Conservation (phyloP, 2,113 vertebrate genomes). For the Hiodon tergisus region DNA sequence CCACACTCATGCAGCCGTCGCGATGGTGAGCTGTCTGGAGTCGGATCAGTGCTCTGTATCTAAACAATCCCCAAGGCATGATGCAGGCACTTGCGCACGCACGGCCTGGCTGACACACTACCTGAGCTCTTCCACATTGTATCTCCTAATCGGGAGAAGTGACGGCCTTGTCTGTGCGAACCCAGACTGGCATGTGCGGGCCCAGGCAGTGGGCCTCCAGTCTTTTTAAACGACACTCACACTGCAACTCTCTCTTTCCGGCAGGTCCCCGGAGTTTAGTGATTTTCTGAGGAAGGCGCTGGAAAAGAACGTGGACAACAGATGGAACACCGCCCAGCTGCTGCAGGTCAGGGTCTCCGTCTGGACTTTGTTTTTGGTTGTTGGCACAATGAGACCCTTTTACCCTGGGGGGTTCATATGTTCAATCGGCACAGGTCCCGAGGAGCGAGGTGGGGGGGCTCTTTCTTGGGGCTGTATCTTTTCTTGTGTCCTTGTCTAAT, state of each 20-base stretch:
- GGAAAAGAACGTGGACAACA: conserved; percentile 94
- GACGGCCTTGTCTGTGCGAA: too few species aligned
- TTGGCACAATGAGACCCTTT: background rate
- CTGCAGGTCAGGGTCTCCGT: conserved; percentile 70
- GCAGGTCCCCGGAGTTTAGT: conserved; percentile 89
- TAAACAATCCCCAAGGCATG: too few species aligned
- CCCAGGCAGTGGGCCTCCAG: too few species aligned
- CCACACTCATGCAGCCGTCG: conserved; percentile 85
- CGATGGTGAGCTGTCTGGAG: conserved; percentile 71
- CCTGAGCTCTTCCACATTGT: too few species aligned
- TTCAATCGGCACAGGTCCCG: background rate
- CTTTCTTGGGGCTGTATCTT: too few species aligned
- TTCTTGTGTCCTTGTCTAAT: too few species aligned
- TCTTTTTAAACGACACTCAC: background rate
- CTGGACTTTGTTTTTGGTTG: background rate
- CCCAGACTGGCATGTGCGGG: too few species aligned
- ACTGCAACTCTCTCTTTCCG: background rate
- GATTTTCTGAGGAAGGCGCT: conserved; percentile 90
- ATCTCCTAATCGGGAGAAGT: too few species aligned
- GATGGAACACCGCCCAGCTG: conserved; percentile 78
- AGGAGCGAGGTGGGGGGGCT: too few species aligned
- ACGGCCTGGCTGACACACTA: too few species aligned
- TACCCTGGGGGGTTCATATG: background rate
- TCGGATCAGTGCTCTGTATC: background rate
- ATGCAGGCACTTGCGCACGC: too few species aligned